Conservation (phyloP, 2,888 invertebrate species). For the Lamellibrachia satsuma region DNA sequence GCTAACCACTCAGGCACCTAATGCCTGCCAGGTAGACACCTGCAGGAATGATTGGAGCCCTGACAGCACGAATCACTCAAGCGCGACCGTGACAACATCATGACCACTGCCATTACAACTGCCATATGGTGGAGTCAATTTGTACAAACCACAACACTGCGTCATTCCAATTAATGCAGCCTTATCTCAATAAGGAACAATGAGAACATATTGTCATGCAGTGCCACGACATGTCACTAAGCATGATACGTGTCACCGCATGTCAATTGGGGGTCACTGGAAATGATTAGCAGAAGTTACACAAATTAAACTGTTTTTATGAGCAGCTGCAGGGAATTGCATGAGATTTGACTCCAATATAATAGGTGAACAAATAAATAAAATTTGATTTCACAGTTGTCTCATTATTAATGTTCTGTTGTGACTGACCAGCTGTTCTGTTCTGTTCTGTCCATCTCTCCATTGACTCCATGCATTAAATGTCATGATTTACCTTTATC, state of each 20-base stretch:
- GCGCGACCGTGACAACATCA: neutral
- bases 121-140: neutral
- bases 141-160: neutral
- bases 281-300: neutral
- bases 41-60: neutral
- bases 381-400: slow-evolving; percentile 54
- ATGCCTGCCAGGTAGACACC: neutral
- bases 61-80: neutral
- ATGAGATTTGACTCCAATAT: neutral
- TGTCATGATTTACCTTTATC: neutral
- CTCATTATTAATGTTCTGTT: neutral
- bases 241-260: neutral
- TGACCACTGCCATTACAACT: neutral
- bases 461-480: neutral
- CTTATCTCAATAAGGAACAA: neutral
- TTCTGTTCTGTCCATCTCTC: neutral
- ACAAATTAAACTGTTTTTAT: neutral
- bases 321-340: neutral
- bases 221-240: neutral
- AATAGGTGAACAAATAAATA: neutral
- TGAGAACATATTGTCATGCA: neutral
- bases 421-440: neutral
- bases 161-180: neutral
- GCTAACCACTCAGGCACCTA: neutral
- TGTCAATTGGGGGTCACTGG: neutral